These are phyloP conservation scores for Petrophora chlorosata DNA, from an alignment of 2,888 invertebrate species.

Conservation along the genomic window DNA sequence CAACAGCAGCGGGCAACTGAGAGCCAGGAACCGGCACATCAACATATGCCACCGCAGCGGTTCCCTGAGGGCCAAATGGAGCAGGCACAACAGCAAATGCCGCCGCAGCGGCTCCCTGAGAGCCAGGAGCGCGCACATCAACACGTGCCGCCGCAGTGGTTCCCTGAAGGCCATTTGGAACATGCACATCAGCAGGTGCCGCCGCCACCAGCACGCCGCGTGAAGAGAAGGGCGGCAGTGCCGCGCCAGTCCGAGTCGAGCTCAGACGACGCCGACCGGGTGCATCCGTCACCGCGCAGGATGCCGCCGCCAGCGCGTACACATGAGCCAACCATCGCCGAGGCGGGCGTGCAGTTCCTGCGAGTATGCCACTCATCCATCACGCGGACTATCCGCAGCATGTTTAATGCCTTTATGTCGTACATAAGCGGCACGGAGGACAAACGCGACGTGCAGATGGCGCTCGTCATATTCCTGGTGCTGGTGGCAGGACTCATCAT, in stretches of 20 bases:
- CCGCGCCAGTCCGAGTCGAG: constrained; percentile 74
- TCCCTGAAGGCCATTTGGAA: too few species aligned
- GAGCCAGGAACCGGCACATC: too few species aligned
- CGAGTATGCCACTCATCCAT: constrained; percentile 87
- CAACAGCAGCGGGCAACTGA: too few species aligned
- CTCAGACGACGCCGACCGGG: constrained; percentile 78
- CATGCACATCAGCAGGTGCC: constrained; percentile 64
- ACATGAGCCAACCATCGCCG: constrained; percentile 86
- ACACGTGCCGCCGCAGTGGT: constrained; percentile 69
- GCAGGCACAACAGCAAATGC: constrained; percentile 61
- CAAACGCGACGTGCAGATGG: constrained; percentile 89
- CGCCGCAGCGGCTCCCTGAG: too few species aligned
- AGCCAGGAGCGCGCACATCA: too few species aligned
- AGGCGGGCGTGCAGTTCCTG: constrained; percentile 88
- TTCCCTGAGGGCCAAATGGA: too few species aligned
- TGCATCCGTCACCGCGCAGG: constrained; percentile 70
- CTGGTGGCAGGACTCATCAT: constrained; percentile 90
- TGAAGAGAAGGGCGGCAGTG: constrained; percentile 70
- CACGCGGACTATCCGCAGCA: constrained; percentile 86
- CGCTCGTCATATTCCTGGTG: constrained; percentile 90
- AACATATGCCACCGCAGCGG: constrained; percentile 69
- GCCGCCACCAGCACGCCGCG: constrained; percentile 74
- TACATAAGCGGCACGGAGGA: constrained; percentile 86
- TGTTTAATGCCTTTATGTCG: constrained; percentile 86
- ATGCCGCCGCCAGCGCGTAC: constrained; percentile 65